A percentile compares a stretch with the other conserved stretches of the same genome.
phyloP scores from a whole-genome alignment of 2,888 invertebrate species.

The Stenurella melanura region DNA sequence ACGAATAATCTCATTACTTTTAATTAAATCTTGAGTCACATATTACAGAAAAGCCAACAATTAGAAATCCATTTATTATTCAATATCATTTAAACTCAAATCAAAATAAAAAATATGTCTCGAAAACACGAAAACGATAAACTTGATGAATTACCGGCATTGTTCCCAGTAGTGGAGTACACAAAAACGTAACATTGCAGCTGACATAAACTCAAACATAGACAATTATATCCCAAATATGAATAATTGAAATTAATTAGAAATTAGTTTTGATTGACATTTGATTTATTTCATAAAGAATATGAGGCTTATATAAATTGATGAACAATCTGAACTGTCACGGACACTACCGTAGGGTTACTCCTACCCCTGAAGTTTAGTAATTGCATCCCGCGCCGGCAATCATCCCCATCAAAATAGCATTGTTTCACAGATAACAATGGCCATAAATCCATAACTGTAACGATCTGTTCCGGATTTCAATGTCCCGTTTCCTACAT shows the following conservation, averaged over 20 bases:
- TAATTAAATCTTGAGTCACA: neutral
- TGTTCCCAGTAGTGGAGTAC: neutral
- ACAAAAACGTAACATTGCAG: constrained; percentile 27
- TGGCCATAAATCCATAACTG: constrained; percentile 68
- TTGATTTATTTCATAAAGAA: constrained; percentile 46
- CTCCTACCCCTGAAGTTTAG: constrained; percentile 46
- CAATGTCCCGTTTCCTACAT: constrained; percentile 64
- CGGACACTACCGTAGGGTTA: constrained; percentile 33
- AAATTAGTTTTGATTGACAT: constrained; percentile 42
- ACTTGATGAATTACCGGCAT: constrained; percentile 22
- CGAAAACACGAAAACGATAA: constrained; percentile 10
- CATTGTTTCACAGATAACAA: constrained; percentile 66
- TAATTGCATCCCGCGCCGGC: constrained; percentile 56
- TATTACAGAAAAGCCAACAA: neutral
- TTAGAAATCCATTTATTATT: constrained; percentile 7
- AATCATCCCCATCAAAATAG: constrained; percentile 60
- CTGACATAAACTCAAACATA: constrained; percentile 33
- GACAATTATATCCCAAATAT: constrained; percentile 25
- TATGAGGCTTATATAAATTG: constrained; percentile 40
- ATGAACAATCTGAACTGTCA: constrained; percentile 46
- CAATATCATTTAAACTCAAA: neutral
- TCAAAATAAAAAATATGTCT: neutral
- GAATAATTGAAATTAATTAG: constrained; percentile 31
- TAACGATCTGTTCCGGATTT: constrained; percentile 68
- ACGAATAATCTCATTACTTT: no score